A percentile compares a stretch with the other conserved stretches of the same genome.
Conservation (phyloP, 2,888 invertebrate genomes). For the Opisthograptis luteolata region DNA sequence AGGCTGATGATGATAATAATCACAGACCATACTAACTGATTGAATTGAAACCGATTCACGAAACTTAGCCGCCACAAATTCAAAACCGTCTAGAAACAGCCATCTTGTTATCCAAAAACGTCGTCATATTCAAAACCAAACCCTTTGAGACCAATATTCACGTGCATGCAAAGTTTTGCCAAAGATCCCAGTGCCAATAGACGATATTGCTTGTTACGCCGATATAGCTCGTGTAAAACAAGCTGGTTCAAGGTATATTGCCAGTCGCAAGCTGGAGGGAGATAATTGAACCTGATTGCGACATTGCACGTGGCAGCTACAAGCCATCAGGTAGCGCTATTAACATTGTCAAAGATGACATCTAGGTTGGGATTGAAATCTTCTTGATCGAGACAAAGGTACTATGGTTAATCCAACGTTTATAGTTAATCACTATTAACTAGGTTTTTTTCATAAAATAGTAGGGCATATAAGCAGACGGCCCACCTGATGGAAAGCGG, state of each 20-base stretch:
- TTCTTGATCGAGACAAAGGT: too few relatives aligned
- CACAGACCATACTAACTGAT: too few relatives aligned
- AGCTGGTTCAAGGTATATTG: conserved; percentile 1
- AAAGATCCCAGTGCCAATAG: conserved; percentile 8
- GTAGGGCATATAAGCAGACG: too few relatives aligned
- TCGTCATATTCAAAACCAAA: not conserved
- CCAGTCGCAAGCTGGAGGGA: not conserved
- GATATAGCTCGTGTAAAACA: conserved; percentile 3
- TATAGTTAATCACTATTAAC: too few relatives aligned
- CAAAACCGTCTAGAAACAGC: not conserved
- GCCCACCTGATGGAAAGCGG: too few relatives aligned
- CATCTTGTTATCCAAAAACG: conserved; percentile 4
- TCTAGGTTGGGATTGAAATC: too few relatives aligned
- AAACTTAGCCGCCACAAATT: not conserved
- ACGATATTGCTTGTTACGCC: conserved; percentile 6
- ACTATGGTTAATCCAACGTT: too few relatives aligned
- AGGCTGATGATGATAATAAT: too few relatives aligned
- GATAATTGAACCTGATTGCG: not conserved
- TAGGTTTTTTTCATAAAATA: too few relatives aligned
- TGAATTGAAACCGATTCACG: too few relatives aligned
- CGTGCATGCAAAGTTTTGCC: conserved; percentile 18
- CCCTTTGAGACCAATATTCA: conserved; percentile 6
- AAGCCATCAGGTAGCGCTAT: not conserved
- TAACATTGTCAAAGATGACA: too few relatives aligned
- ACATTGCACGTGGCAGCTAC: not conserved